Evolutionary conservation across 2,888 invertebrate species (phyloP).

Genomic region (Limnephilus marmoratus): DNA sequence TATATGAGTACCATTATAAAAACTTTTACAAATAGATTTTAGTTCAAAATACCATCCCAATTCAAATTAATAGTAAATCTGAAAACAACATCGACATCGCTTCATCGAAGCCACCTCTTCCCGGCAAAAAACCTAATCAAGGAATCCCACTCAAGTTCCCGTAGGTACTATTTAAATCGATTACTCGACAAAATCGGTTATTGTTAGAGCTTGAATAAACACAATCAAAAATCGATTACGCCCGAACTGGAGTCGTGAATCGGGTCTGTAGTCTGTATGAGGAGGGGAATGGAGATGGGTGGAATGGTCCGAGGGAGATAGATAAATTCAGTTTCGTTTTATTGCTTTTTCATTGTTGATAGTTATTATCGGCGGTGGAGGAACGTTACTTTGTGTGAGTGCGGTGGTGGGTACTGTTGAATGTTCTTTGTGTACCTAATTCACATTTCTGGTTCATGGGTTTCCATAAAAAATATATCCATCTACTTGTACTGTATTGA

Average conservation of each 20-base stretch:
- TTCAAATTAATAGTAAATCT: not conserved
- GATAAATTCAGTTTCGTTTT: constrained; percentile 38
- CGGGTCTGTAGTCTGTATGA: not conserved
- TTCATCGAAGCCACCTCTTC: not conserved
- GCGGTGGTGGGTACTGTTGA: not conserved
- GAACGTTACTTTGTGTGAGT: not conserved
- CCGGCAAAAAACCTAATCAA: constrained; percentile 8
- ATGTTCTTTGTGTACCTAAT: not conserved
- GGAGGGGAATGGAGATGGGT: not conserved
- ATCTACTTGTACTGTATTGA: not conserved
- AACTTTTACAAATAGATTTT: not conserved
- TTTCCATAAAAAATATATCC: not conserved
- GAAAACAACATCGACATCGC: not conserved
- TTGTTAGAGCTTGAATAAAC: constrained; percentile 37
- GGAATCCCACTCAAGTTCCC: not conserved
- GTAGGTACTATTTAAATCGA: constrained; percentile 33
- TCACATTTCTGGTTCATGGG: not conserved
- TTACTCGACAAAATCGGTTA: constrained; percentile 38
- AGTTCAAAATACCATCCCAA: not conserved
- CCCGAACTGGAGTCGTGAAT: constrained; percentile 20
- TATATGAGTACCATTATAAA: too few species aligned
- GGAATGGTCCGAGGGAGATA: not conserved
- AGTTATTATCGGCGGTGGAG: not conserved
- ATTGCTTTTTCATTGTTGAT: constrained; percentile 46
- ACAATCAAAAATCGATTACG: constrained; percentile 50